Percentiles rank a stretch among this genome's conserved stretches.
Conservation (phyloP, 2,113 vertebrate genomes). For the Leuciscus idus region DNA sequence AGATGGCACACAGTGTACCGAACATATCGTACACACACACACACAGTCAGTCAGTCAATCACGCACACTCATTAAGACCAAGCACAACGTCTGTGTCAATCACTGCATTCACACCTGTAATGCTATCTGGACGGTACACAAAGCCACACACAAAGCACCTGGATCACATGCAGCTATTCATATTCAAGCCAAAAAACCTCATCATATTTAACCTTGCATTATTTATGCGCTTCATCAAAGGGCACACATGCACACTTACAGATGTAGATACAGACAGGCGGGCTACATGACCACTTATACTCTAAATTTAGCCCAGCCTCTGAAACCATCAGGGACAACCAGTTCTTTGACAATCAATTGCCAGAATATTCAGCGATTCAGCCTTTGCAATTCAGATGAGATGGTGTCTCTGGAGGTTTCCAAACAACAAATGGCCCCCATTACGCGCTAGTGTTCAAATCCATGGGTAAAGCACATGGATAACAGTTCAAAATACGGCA, state of each 20-base stretch:
- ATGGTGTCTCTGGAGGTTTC: conserved; percentile 10
- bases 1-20: conserved; percentile 65
- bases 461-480: neutral
- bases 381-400: conserved; percentile 62
- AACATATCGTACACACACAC: neutral
- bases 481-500: neutral
- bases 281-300: neutral
- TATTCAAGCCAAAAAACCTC: conserved; percentile 15
- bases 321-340: neutral
- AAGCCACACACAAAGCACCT: conserved; percentile 27
- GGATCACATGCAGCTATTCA: conserved; percentile 28
- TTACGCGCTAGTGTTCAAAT: neutral
- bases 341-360: conserved; percentile 46
- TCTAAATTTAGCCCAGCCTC: conserved; percentile 18
- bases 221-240: conserved; percentile 34
- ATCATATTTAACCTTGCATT: conserved; percentile 48
- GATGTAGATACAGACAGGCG: conserved; percentile 36
- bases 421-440: neutral
- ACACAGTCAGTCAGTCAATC: neutral
- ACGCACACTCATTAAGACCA: neutral
- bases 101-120: conserved; percentile 39
- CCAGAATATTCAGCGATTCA: conserved; percentile 45
- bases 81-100: neutral
- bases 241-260: conserved; percentile 32
- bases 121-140: conserved; percentile 30